Evolutionary conservation across 2,888 invertebrate species (phyloP), one percentile per base, ranked within the genome.

Genomic region (Rhamphomyia laevipes): DNA sequence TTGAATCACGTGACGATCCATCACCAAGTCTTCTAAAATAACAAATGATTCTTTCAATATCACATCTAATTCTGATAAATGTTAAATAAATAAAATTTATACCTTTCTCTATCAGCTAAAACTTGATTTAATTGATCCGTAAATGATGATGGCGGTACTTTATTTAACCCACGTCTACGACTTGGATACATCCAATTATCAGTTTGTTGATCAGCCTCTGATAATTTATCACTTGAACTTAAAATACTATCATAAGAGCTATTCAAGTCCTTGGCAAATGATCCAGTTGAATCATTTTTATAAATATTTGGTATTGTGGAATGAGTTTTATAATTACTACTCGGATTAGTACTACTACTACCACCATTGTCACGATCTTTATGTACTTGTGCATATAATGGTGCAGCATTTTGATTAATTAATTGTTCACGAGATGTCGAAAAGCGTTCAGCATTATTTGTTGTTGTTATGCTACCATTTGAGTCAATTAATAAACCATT

Each of bases 51-150:
- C 15, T 11, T 3, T 40, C 21, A 47, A 30, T 23, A 40, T 15
- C 50, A 48, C 53, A 54, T 53, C 52, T 53, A 57, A 56, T 38
- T 47, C 21, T 30, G n/a, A 21, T 21, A 4, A 21, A 21, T 21
- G n/a, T n/a, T 6, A 21, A 3, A 21, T 6, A 3, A 21, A 21
- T 7, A 27, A 27, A 27, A 10, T 16, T 55, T 58, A 52, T 85
- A 79, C 66, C 86, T 79, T 72, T 89, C 88, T 59, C 89, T 77
- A 72, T 90, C 89, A 52, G 89, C 86, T 61, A 90, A 72, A 60
- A 89, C 87, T 68, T 86, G 86, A 74, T 88, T 88, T 60, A 90
- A 75, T 68, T 90, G 89, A 71, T 89, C 89, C 17, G 88, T 87
- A 57, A 89, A 76, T 50, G 85, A 86, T 56, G 86, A 77, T 46